Base-by-base conservation (phyloP, 2,888 invertebrate species). In the Hedya salicella region DNA sequence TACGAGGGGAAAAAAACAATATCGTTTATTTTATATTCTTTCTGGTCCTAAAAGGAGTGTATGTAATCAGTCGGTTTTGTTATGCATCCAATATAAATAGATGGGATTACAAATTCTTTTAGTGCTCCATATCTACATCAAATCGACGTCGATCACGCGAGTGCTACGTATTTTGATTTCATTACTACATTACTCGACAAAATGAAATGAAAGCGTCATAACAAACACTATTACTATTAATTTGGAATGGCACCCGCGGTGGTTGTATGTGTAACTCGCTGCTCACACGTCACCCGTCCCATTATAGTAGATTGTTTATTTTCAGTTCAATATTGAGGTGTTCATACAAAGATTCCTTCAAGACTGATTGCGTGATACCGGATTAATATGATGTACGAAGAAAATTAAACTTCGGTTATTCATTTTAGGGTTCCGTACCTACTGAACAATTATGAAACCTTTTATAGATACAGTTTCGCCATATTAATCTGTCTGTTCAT, bases 131-230 rank as follows among this genome's bases (percentile, higher is more conserved):
- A 62, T 66, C 53, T 48, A 62, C 52, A 57, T 46, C 46, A 61
- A 57, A 68, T 67, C 49, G 64, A 56, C 81, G 75, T 71, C 70
- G 78, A 84, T 79, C 89, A 89, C 87, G 89, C 88, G 78, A 89
- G 72, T 73, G 76, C 76, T 85, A 17, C 48, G 39, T 86, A 88
- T 88, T 89, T 89, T 87, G 88, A 89, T 88, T 88, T 89, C 85
- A 83, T 86, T 81, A 79, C 73, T 80, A 80, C 74, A 78, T 78
- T 76, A 73, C 74, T 78, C 78, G 78, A 80, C 72, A 73, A 78
- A 84, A 85, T 83, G 78, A 79, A 87, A 86, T 87, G 85, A 79
- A 86, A 83, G 82, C 79, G 79, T 75, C 75, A 79, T 75, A 76
- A 83, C 83, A 82, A 83, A 85, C 79, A 81, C 81, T 76, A 86